phyloP scores from a whole-genome alignment of 2,888 invertebrate genomes.

The Aleiodes alternator region DNA sequence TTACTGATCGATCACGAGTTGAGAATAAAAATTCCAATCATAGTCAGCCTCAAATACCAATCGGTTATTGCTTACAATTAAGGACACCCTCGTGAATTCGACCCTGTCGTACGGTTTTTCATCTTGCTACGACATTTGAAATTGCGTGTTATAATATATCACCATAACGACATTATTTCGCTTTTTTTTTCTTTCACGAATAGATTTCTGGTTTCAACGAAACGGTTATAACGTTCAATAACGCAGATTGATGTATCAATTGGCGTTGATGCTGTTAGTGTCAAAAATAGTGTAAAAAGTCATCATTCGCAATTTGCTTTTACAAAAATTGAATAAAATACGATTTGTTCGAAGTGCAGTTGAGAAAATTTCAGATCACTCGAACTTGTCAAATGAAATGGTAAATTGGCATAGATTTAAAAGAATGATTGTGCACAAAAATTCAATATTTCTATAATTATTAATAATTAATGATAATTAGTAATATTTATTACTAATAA shows the following conservation, averaged over 20 bases:
- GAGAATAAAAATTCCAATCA: conserved; percentile 39
- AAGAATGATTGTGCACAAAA: no score
- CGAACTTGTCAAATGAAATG: no score
- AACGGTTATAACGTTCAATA: not conserved
- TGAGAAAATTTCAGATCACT: not conserved
- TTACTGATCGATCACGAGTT: conserved; percentile 22
- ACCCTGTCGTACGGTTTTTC: conserved; percentile 2
- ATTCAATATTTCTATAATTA: no score
- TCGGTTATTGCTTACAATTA: conserved; percentile 45
- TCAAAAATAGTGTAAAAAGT: not conserved
- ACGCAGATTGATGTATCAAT: not conserved
- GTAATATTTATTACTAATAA: no score
- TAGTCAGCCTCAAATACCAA: conserved; percentile 27
- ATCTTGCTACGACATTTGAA: conserved; percentile 24
- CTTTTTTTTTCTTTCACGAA: not conserved
- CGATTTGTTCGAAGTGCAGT: not conserved
- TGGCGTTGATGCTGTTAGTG: not conserved
- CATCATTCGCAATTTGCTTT: not conserved
- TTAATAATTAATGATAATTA: no score
- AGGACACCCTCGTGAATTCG: conserved; percentile 33
- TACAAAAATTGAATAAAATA: not conserved
- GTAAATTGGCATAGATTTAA: no score
- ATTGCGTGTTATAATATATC: conserved; percentile 40
- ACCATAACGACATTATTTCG: conserved; percentile 32
- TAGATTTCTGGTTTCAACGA: not conserved